Base-by-base conservation (phyloP, 2,113 vertebrate genomes). In the Lasiurus cinereus region DNA sequence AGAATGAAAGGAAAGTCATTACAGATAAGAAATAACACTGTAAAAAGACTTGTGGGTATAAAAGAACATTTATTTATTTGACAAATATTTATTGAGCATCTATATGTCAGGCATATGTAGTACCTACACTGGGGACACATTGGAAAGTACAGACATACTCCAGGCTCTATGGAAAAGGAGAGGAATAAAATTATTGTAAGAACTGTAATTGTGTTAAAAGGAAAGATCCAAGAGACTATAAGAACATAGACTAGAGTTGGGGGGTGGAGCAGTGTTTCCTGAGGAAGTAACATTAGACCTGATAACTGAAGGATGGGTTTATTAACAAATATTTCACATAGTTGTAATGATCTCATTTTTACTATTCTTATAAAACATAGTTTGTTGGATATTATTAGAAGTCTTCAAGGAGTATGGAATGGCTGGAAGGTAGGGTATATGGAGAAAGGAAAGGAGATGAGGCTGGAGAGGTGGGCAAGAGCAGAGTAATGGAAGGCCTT, bases 31-130 rank as follows among this genome's bases (percentile, higher is more conserved):
- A 59, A 78, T 64, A 70, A 33, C 50, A 69, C 83, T 46, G 6
- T 73, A 46, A 5, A 64, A 59, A 94, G 77, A 54, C 14, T 13
- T 66, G 0, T 59, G 66, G 66, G 24, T 54, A 52, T 52, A 54
- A 91, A 88, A 73, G 43, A 90, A 46, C 33, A 56, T 78, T 74
- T 31, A 79, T 66, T 66, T 79, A 39, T 54, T 85, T 86, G 52
- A 67, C 36, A 85, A 14, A 31, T 33, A 14, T 19, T 76, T 73
- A 36, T 36, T n/a, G 73, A 83, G n/a, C 73, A n/a, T 54, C 3
- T 48, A 1, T 80, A 39, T 88, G 59, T 50, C 33, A 76, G 52
- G 10, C 84, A 64, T 59, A 46, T 66, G 24, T 74, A 67, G 39
- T 70, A 56, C 36, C 36, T 93, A 12, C 46, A 10, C 43, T 73